A percentile compares a stretch with the other conserved stretches of the same genome.
Conservation (phyloP, 2,888 invertebrate genomes). For the Pseudoips prasinana region DNA sequence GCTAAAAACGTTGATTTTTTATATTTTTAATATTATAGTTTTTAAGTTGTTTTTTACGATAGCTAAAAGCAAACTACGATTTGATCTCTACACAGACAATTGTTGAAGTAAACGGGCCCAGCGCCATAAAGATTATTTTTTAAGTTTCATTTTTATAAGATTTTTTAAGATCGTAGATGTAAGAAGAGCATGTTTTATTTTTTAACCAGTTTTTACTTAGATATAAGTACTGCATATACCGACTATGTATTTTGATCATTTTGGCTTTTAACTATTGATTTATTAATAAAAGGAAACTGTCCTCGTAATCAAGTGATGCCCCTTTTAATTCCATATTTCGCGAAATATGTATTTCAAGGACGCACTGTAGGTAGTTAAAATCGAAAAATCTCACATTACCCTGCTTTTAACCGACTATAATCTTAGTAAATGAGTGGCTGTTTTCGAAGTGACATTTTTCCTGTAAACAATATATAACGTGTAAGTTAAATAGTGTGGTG, state of each 20-base stretch:
- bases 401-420: constrained; percentile 3
- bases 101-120: constrained; percentile 74
- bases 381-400: constrained; percentile 37
- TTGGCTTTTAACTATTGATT: constrained; percentile 71
- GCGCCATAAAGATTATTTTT: constrained; percentile 40
- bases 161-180: constrained; percentile 47
- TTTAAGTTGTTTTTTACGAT: constrained; percentile 58
- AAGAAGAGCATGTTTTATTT: constrained; percentile 73
- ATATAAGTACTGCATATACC: constrained; percentile 44
- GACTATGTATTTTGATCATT: constrained; percentile 47
- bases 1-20: constrained; percentile 49
- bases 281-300: constrained; percentile 34
- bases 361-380: constrained; percentile 17
- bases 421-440: background rate
- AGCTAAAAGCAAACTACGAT: constrained; percentile 74
- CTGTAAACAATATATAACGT: constrained; percentile 26
- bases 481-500: no score
- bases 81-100: constrained; percentile 64
- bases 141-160: constrained; percentile 42
- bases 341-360: constrained; percentile 68
- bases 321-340: constrained; percentile 66
- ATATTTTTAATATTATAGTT: constrained; percentile 49
- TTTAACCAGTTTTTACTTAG: constrained; percentile 54
- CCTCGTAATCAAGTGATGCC: constrained; percentile 33
- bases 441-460: constrained; percentile 31